Evolutionary conservation across 2,888 invertebrate species (phyloP), one percentile per base, ranked within the genome.

Genomic region (Drosophila picticornis): DNA sequence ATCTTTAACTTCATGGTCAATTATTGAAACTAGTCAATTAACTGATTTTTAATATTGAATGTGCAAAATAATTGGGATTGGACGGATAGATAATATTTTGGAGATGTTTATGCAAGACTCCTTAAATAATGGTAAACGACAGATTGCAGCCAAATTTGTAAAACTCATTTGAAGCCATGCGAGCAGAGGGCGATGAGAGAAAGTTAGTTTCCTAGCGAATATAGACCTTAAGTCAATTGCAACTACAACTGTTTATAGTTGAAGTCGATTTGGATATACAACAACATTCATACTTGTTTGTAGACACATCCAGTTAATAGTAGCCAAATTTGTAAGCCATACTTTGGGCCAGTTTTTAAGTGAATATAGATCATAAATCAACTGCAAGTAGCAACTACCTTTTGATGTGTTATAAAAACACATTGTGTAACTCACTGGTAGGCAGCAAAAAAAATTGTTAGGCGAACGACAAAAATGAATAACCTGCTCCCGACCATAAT

Each of bases 401-500:
- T 32, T 52, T 32, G 22, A 25, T 34, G 2, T 16, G 46, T 16
- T 46, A 16, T 9, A 46, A 46, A 46, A 46, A 16, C 22, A 46
- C 25, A 46, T 46, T 46, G 46, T 50, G 25, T 19, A 27, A 50
- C 19, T 51, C 19, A n/a, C n/a, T n/a, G n/a, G 19, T 25, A n/a
- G 19, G 16, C 27, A 38, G 11, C 4, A 25, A 55, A 25, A 50
- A 50, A 27, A 50, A 50, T 38, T n/a, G 13, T 29, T 27, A 2
- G 50, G 50, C 19, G 19, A 50, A 3, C 16, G 27, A 5, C 9
- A 27, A 50, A 50, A 27, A 19, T 10, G n/a, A 29, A 57, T n/a
- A 57, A 57, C 29, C 13, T 38, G 38, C 36, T 36, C 19, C 11
- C 16, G n/a, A 56, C n/a, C 56, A 58, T 58, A 58, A 46, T 25